phyloP scores from a whole-genome alignment of 2,113 vertebrate genomes.

The Thalassarche chlororhynchos region DNA sequence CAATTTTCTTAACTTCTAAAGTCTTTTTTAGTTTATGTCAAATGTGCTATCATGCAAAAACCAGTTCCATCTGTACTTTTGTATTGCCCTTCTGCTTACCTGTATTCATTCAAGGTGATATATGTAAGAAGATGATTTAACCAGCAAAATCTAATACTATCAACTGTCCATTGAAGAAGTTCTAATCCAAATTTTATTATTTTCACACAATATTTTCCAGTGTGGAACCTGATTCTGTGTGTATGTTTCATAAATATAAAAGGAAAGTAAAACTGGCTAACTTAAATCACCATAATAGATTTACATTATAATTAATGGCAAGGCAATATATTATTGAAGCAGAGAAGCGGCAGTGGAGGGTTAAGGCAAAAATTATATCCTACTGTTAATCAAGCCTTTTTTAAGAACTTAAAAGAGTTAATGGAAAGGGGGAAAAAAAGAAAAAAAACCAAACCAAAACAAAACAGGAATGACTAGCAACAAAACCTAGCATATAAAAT shows the following conservation, averaged over 20 bases:
- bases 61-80: not conserved
- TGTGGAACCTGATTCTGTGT: not conserved
- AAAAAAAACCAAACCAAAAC: too few species aligned
- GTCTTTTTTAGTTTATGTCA: not conserved
- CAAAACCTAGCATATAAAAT: not conserved
- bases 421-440: not conserved
- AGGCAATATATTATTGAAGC: not conserved
- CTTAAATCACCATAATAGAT: not conserved
- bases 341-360: not conserved
- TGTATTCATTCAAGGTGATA: not conserved
- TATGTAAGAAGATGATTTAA: not conserved
- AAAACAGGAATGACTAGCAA: accelerated
- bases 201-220: not conserved
- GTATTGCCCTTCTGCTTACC: not conserved
- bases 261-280: not conserved
- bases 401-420: not conserved
- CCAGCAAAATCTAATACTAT: not conserved
- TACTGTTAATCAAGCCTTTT: not conserved
- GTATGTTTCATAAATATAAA: not conserved
- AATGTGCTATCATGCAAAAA: not conserved
- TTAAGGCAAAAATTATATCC: not conserved
- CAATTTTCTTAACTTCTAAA: not conserved
- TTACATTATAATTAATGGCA: not conserved
- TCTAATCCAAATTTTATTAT: not conserved
- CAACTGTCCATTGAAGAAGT: not conserved